These are phyloP conservation scores for Volucella inflata DNA, from an alignment of 2,888 invertebrate genomes.

Conservation along the genomic window DNA sequence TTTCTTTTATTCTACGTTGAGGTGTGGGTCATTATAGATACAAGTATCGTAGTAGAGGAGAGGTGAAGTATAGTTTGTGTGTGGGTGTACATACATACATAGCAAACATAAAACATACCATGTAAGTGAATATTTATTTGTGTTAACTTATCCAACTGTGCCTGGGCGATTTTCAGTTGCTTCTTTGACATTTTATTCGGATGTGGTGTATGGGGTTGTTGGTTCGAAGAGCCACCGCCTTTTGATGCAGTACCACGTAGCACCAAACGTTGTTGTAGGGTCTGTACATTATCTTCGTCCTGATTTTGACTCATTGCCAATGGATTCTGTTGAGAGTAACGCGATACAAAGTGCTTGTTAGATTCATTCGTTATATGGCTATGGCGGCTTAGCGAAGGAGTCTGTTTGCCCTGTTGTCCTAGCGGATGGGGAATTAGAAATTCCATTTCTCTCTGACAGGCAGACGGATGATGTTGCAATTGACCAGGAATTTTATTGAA, in stretches of 20 bases:
- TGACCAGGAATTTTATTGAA: conserved; percentile 67
- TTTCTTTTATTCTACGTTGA: conserved; percentile 6
- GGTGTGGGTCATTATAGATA: background rate
- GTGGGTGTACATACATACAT: conserved; percentile 8
- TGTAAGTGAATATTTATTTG: conserved; percentile 93
- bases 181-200: conserved; percentile 86
- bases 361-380: conserved; percentile 79
- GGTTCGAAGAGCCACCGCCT: conserved; percentile 71
- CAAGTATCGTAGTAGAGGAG: conserved; percentile 15
- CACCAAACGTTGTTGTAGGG: conserved; percentile 78
- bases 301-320: conserved; percentile 83
- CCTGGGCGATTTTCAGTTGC: conserved; percentile 88
- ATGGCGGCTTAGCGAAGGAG: conserved; percentile 84
- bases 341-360: conserved; percentile 59
- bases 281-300: conserved; percentile 81
- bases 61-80: conserved; percentile 24
- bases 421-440: conserved; percentile 81
- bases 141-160: conserved; percentile 90
- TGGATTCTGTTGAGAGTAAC: conserved; percentile 64
- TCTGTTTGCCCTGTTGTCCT: conserved; percentile 67
- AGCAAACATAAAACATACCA: conserved; percentile 86
- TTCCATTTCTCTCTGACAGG: conserved; percentile 81
- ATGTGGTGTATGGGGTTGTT: conserved; percentile 80
- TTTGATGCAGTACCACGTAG: conserved; percentile 51
- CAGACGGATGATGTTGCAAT: conserved; percentile 60